Conservation (phyloP, 2,888 invertebrate species). For the Aethes cnicana region DNA sequence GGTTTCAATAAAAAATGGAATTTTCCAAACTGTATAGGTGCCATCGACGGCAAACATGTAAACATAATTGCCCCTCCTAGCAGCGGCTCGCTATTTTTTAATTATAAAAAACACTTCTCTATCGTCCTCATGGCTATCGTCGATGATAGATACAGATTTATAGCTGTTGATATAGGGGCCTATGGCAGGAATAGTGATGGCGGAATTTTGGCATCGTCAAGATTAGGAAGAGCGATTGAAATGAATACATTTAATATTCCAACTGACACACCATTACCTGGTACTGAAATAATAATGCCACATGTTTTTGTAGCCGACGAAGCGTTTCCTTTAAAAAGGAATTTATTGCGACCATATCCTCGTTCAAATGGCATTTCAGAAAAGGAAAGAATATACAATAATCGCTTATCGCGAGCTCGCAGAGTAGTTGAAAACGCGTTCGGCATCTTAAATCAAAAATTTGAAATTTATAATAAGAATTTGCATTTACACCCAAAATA, state of each 20-base stretch:
- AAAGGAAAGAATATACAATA: constrained; percentile 28
- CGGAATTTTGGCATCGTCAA: constrained; percentile 27
- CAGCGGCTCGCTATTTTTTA: constrained; percentile 33
- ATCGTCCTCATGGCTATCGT: constrained; percentile 34
- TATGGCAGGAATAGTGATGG: constrained; percentile 33
- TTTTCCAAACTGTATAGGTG: constrained; percentile 37
- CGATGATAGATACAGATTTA: constrained; percentile 32
- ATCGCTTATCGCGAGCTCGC: too few species aligned
- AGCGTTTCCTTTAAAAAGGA: constrained; percentile 18
- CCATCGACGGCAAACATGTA: constrained; percentile 36
- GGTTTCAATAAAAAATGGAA: constrained; percentile 30
- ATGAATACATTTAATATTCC: constrained; percentile 19
- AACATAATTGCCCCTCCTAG: constrained; percentile 33
- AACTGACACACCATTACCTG: constrained; percentile 17
- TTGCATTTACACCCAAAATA: constrained; percentile 18
- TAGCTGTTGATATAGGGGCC: constrained; percentile 31
- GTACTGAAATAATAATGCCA: constrained; percentile 15
- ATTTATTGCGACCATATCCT: constrained; percentile 20
- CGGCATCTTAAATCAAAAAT: constrained; percentile 33
- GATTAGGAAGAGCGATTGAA: constrained; percentile 18
- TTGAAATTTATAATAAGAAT: constrained; percentile 23
- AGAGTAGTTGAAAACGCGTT: constrained; percentile 19
- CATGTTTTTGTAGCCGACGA: constrained; percentile 23
- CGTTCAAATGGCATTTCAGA: constrained; percentile 20
- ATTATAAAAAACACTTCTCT: constrained; percentile 34